Base-by-base conservation (phyloP, 2,888 invertebrate species). In the Petrolisthes cinctipes region DNA sequence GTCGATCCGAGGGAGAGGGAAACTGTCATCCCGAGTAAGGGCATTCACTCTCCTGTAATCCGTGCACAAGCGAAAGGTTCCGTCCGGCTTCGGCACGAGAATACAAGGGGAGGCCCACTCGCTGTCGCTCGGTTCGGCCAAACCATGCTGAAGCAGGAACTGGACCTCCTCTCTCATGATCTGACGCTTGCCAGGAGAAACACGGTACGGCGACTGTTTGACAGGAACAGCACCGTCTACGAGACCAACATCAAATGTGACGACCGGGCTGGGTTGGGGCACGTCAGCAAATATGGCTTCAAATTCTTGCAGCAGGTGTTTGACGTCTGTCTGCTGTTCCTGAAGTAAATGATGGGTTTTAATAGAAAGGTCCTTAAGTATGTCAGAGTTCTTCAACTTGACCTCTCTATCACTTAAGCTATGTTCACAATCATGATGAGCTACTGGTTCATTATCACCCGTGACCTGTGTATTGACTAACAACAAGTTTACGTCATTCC, bases 51-150 rank as follows among this genome's bases (percentile, higher is more conserved):
- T n/a, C 11, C 75, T 17, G 54, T 54, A 83, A 17, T 82, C 82
- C 0, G 82, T 82, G 14, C 82, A 82, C 82, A 82, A 66, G 5
- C 68, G 4, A 2, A 66, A 20, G 9, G 66, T n/a, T 4, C 82
- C 82, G 37, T 82, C 71, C 0, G 68, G 53, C 53, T 82, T 82
- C 2, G 82, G 82, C 4, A 82, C 17, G 0, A 82, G 23, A 17
- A 82, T 5, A 82, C 82, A 82, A 23, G 80, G 57, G 20, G 80
- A 80, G n/a, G 80, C 80, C 80, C 54, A 80, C n/a, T 80, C 80
- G 17, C 61, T 80, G 20, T 80, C 4, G 37, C 57, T 80, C 9
- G 82, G 68, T 53, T 82, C 82, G 66, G 17, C 68, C 5, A 82
- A 51, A 68, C 14, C 37, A 17, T 82, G 4, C 3, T 37, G 4